Base-by-base conservation (phyloP, 2,797 vertebrate genomes). In the Karalla daura region DNA sequence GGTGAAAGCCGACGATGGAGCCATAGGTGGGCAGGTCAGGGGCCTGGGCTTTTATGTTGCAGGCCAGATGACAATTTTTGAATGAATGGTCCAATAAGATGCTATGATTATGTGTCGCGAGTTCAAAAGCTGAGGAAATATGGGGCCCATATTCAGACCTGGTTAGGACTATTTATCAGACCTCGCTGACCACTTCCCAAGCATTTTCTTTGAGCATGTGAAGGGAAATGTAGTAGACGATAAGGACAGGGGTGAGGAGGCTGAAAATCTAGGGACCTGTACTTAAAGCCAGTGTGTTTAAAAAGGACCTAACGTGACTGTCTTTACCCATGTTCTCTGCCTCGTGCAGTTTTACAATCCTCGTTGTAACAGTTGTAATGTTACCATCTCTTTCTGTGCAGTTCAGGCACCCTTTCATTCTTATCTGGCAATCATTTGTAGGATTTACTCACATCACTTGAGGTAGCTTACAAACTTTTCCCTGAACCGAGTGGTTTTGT, bases 1-100 rank as follows among this genome's bases (percentile, higher is more conserved):
- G 21, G 53, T 65, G 65, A 78, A 70, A 81, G 56, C 24, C 3
- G 40, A 27, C 60, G 63, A 76, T 66, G 70, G 49, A 84, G 70
- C 45, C 65, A 54, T 66, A 74, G 85, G 81, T 81, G 81, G 59
- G 28, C 64, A 81, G 87, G 89, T 87, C 84, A 88, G 70, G 52
- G 72, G 76, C 67, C 56, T 5, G 7, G 68, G 62, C 63, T 81
- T 90, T 88, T 86, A 87, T 87, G 86, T 70, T 44, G 61, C 73
- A 43, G 69, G 55, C 64, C 50, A n/a, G 49, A 55, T 78, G 88
- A 89, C 88, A 89, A 81, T 78, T 63, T 63, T 71, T 88, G 84
- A 90, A 86, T 84, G 83, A 89, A 87, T 89, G 85, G 49, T 83
- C 74, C 83, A 91, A 92, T 91, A 90, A 91, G 79, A 59, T 64